Evolutionary conservation across 2,797 vertebrate genomes (phyloP).

Genomic region (Acropternis orthonyx): DNA sequence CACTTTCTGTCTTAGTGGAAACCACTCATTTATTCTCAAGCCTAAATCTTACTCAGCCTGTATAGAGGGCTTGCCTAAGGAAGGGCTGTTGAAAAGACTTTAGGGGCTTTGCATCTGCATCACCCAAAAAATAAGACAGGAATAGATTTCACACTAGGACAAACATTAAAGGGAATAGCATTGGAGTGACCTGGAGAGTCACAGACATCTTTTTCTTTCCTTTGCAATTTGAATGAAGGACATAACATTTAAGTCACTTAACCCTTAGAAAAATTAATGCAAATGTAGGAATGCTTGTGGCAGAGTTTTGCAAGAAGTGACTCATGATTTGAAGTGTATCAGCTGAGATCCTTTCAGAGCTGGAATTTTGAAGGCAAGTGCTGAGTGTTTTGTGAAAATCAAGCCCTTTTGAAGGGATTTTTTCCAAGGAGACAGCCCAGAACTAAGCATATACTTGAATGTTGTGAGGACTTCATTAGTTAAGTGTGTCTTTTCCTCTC

Average conservation of each 20-base stretch:
- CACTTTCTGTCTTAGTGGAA: not conserved
- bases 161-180: not conserved
- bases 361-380: not conserved
- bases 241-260: not conserved
- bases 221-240: not conserved
- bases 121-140: not conserved
- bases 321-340: not conserved
- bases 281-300: not conserved
- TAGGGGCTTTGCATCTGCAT: not conserved
- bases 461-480: not conserved
- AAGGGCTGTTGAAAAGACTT: not conserved
- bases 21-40: not conserved
- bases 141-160: not conserved
- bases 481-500: not conserved
- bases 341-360: constrained; percentile 12
- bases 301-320: constrained; percentile 3
- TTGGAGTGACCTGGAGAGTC: not conserved
- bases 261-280: not conserved
- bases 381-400: constrained; percentile 33
- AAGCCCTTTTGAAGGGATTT: not conserved
- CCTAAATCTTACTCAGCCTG: not conserved
- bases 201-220: not conserved
- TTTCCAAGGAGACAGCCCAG: not conserved
- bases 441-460: not conserved
- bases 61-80: not conserved